Evolutionary conservation across 2,797 vertebrate species (phyloP), one percentile per base, ranked within the genome.

Genomic region (Aphelocoma californica): DNA sequence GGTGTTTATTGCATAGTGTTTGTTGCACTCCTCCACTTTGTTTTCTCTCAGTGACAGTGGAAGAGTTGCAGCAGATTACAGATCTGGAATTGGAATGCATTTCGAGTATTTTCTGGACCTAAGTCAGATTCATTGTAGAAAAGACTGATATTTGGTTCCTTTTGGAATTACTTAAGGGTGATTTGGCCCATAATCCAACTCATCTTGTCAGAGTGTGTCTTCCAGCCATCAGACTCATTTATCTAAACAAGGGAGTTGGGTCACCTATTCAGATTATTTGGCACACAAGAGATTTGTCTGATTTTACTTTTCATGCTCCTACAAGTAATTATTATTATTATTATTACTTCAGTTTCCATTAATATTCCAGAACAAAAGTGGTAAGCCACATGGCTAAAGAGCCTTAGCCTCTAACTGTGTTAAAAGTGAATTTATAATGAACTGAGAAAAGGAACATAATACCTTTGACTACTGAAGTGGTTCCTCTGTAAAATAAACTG

Each of bases 381-480:
- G 80, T 96, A 74, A 94, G 80, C 88, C 64, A 47, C 58, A 32
- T 60, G 42, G 69, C 45, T 83, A 70, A 80, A 93, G 80, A 90
- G 40, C 56, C 60, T 85, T 62, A 77, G 66, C 86, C 19, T 74
- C 71, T 91, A 32, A 78, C 78, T 74, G 44, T 70, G 45, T 81
- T 84, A 69, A 50, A 94, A 86, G 70, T 84, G 57, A 93, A 92
- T 93, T 77, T 92, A 86, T 89, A 85, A 89, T n/a, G 51, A 84
- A 47, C 21, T 56, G 60, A 90, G 72, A 81, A 69, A 60, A 84
- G 40, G 70, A 92, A n/a, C 19, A 60, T 95, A 91, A 90, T 92
- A 86, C 81, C 90, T 97, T 82, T 95, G 93, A 66, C 64, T 93
- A 84, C 65, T 96, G 91, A 95, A 93, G 74, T 95, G 71, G 53